Percentiles rank a stretch among this genome's conserved stretches.
Conservation (phyloP, 2,797 vertebrate genomes). For the Poeciliopsis infans region DNA sequence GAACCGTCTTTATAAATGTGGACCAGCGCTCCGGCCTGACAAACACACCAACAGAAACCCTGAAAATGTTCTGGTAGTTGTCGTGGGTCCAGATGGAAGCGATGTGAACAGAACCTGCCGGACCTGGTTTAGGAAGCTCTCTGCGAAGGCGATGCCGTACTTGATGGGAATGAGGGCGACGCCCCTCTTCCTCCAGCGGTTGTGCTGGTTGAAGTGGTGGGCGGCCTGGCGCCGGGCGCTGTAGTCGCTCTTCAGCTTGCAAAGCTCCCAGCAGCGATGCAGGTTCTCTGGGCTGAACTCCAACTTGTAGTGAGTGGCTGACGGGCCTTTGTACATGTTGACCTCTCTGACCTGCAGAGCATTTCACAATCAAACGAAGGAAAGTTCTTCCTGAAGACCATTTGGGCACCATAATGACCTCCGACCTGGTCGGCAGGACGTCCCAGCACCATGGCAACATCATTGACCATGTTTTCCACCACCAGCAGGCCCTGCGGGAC, state of each 20-base stretch:
- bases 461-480: constrained; percentile 77
- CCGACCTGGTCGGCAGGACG: constrained; percentile 72
- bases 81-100: neutral
- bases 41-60: neutral
- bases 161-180: constrained; percentile 87
- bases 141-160: constrained; percentile 82
- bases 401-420: no score
- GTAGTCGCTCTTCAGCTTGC: constrained; percentile 78
- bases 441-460: constrained; percentile 73
- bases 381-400: neutral
- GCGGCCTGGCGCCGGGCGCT: constrained; percentile 63
- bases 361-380: neutral
- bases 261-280: constrained; percentile 83
- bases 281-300: constrained; percentile 80
- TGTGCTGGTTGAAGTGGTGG: constrained; percentile 83
- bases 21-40: constrained; percentile 84
- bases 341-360: constrained; percentile 80
- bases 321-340: constrained; percentile 83
- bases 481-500: constrained; percentile 76
- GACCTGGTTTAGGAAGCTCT: constrained; percentile 87
- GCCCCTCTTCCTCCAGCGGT: constrained; percentile 90
- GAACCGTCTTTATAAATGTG: constrained; percentile 88
- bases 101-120: neutral
- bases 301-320: constrained; percentile 79
- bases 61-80: neutral